A percentile compares a stretch with the other conserved stretches of the same genome.
Conservation (phyloP, 2,113 vertebrate species). For the Oceanodroma tethys region DNA sequence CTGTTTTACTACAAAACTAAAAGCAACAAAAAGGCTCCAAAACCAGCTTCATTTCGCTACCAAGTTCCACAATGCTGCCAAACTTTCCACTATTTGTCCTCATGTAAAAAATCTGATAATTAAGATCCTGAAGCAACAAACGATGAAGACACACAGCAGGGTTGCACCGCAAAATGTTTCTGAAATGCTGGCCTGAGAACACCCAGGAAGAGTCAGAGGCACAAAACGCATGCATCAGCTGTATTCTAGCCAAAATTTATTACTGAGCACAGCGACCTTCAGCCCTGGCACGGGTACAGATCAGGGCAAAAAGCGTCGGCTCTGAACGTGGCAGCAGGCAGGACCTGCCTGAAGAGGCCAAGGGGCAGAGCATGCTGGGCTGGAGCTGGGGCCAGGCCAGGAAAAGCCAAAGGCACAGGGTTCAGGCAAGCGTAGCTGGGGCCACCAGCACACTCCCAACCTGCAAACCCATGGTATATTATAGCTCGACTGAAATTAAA, state of each 20-base stretch:
- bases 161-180: neutral
- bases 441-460: neutral
- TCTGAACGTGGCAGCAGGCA: neutral
- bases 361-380: neutral
- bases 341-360: neutral
- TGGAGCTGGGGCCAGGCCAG: neutral
- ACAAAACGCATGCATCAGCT: neutral
- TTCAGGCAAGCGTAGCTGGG: neutral
- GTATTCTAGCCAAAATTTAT: constrained; percentile 14
- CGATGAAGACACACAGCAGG: rapidly evolving
- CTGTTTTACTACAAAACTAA: neutral
- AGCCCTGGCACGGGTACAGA: neutral
- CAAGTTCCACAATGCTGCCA: neutral
- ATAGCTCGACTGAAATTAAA: neutral
- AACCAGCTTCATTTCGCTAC: neutral
- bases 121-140: neutral
- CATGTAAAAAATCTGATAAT: neutral
- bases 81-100: neutral
- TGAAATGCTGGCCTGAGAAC: neutral
- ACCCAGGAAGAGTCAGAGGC: neutral
- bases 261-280: constrained; percentile 33
- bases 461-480: neutral
- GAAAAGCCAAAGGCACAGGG: neutral
- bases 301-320: neutral
- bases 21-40: neutral